These are phyloP conservation scores for Microtus pennsylvanicus DNA, from an alignment of 2,113 vertebrate species.

Conservation along the genomic window DNA sequence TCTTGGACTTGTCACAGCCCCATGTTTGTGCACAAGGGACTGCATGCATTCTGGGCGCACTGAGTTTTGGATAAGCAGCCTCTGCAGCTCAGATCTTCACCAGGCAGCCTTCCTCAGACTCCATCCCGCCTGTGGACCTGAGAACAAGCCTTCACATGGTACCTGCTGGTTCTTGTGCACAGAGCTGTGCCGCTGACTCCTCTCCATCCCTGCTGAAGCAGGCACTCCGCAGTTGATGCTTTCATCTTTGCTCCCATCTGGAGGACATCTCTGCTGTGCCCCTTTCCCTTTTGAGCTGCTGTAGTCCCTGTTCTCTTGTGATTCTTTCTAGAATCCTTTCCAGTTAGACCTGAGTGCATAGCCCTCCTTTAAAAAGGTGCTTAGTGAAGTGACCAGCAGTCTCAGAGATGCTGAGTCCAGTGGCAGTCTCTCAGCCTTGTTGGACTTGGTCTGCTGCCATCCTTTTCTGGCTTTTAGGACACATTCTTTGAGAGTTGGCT, in stretches of 20 bases:
- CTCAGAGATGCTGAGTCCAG: not conserved
- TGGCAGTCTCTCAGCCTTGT: not conserved
- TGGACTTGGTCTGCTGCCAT: no score
- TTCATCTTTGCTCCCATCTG: not conserved
- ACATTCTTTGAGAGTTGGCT: not conserved
- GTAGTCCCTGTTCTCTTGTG: not conserved
- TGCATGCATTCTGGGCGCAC: not conserved
- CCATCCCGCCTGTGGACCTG: no score
- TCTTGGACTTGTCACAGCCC: not conserved
- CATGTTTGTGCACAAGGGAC: not conserved
- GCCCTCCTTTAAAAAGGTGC: not conserved
- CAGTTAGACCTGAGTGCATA: accelerated
- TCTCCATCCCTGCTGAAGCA: not conserved
- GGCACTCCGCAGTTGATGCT: not conserved
- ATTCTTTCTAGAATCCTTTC: not conserved
- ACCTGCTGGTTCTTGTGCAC: not conserved
- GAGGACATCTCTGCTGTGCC: accelerated
- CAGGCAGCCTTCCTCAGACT: not conserved
- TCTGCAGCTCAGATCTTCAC: not conserved
- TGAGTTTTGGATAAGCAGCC: not conserved
- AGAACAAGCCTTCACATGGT: accelerated
- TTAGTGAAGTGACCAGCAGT: not conserved
- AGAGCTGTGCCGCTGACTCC: accelerated
- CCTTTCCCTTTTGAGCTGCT: not conserved
- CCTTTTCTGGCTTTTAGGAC: not conserved